These are phyloP conservation scores for Hippoglossus hippoglossus DNA, from an alignment of 2,797 vertebrate genomes.

Conservation along the genomic window DNA sequence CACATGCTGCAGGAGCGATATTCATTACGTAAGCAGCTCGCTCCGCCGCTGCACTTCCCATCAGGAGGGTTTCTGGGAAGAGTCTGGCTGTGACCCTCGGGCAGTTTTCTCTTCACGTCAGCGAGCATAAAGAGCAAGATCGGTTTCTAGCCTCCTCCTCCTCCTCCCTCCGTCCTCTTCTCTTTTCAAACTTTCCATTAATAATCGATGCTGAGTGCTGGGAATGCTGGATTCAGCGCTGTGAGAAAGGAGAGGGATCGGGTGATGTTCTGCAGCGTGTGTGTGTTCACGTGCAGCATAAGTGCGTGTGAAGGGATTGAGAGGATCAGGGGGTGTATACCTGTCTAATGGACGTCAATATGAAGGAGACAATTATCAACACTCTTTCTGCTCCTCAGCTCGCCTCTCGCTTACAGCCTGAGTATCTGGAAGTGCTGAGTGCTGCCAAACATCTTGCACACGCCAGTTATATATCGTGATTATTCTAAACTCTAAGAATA, in stretches of 20 bases:
- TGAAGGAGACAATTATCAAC: slow-evolving; percentile 69
- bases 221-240: slow-evolving; percentile 57
- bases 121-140: slow-evolving; percentile 57
- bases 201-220: slow-evolving; percentile 84
- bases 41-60: slow-evolving; percentile 42
- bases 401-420: slow-evolving; percentile 36
- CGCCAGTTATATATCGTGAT: too few relatives aligned
- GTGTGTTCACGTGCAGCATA: slow-evolving; percentile 3
- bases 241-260: slow-evolving; percentile 56
- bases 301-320: slow-evolving; percentile 17
- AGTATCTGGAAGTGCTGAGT: slow-evolving; percentile 57
- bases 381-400: slow-evolving; percentile 52
- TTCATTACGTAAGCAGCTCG: slow-evolving; percentile 30
- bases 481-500: too few relatives aligned
- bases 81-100: slow-evolving; percentile 40
- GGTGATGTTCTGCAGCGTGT: slow-evolving; percentile 33
- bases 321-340: slow-evolving; percentile 41
- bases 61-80: slow-evolving; percentile 65
- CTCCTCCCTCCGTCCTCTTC: slow-evolving; percentile 8
- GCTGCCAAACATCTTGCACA: not conserved
- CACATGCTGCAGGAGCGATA: slow-evolving; percentile 18
- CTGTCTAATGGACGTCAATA: slow-evolving; percentile 74
- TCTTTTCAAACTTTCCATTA: slow-evolving; percentile 74
- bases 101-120: slow-evolving; percentile 63
- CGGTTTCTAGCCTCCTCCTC: slow-evolving; percentile 50